Evolutionary conservation across 2,797 vertebrate genomes (phyloP).

Genomic region (Malacoraja senta): DNA sequence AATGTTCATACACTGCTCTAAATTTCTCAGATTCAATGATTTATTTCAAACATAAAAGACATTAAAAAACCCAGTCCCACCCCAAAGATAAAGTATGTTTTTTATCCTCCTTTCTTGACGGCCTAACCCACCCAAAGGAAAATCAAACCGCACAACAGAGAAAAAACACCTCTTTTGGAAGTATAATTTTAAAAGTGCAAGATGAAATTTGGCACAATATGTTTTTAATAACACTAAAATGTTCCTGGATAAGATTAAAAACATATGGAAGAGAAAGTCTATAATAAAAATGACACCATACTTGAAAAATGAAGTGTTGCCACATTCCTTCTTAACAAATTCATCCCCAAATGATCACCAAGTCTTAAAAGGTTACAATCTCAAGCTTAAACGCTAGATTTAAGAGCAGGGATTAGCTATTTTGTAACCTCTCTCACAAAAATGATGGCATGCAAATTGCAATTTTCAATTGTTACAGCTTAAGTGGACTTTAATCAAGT

Average conservation of each 20-base stretch:
- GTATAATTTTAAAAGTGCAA: not conserved
- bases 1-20: too few species aligned
- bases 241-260: not conserved
- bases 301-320: slow-evolving; percentile 14
- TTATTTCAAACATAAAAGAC: not conserved
- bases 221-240: slow-evolving; percentile 1
- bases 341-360: not conserved
- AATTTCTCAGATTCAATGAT: not conserved
- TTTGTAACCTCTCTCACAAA: not conserved
- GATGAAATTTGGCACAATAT: not conserved
- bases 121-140: not conserved
- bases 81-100: not conserved
- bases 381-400: not conserved
- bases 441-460: not conserved
- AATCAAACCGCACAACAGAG: not conserved
- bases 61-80: not conserved
- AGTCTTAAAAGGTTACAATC: not conserved
- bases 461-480: not conserved
- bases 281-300: not conserved
- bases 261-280: not conserved
- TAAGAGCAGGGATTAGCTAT: not conserved
- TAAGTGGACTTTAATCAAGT: not conserved
- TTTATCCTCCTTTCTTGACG: not conserved
- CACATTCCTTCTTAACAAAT: not conserved
- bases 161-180: not conserved